phyloP scores from a whole-genome alignment of 2,888 invertebrate species.

The Pediacus dermestoides region DNA sequence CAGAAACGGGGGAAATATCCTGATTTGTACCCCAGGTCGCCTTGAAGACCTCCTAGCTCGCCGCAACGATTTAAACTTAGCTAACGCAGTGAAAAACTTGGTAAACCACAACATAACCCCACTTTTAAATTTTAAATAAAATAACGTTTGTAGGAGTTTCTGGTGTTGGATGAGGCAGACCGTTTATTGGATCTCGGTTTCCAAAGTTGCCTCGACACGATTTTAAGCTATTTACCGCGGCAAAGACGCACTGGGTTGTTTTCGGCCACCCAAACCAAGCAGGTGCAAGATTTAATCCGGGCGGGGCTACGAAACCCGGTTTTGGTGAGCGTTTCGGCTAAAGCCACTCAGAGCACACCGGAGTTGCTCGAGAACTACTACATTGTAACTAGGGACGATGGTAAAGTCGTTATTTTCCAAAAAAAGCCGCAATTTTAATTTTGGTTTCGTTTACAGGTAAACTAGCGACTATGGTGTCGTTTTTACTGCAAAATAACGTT shows the following conservation, averaged over 20 bases:
- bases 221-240: conserved; percentile 86
- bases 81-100: conserved; percentile 71
- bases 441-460: conserved; percentile 55
- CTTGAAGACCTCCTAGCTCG: conserved; percentile 80
- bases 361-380: conserved; percentile 74
- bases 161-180: conserved; percentile 97
- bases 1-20: conserved; percentile 73
- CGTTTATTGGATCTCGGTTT: conserved; percentile 91
- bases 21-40: conserved; percentile 93
- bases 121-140: too few species aligned
- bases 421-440: too few species aligned
- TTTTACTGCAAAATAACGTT: conserved; percentile 61
- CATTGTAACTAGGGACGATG: conserved; percentile 69
- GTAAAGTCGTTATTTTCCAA: conserved; percentile 25
- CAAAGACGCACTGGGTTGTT: conserved; percentile 96
- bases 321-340: conserved; percentile 84
- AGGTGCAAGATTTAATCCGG: conserved; percentile 83
- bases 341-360: conserved; percentile 71
- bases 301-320: conserved; percentile 94
- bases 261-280: conserved; percentile 97
- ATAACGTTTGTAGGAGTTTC: conserved; percentile 69
- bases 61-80: conserved; percentile 66
- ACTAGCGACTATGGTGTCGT: conserved; percentile 72
- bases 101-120: too few species aligned
- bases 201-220: conserved; percentile 76